Evolutionary conservation across 2,113 vertebrate species (phyloP).

Genomic region (Ornithorhynchus anatinus): DNA sequence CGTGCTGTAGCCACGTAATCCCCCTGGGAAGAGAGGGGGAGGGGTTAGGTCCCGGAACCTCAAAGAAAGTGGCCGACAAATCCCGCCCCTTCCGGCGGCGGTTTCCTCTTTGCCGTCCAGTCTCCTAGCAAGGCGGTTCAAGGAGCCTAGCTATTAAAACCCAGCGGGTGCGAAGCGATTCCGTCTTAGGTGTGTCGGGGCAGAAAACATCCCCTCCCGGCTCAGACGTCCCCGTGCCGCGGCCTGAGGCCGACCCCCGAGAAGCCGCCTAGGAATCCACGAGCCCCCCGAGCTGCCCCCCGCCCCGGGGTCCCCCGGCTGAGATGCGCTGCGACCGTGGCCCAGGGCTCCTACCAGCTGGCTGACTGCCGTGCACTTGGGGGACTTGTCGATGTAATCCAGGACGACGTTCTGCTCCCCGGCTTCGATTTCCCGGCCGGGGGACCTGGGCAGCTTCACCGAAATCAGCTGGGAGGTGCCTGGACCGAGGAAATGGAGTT

Average conservation of each 20-base stretch:
- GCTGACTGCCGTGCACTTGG: slow-evolving; percentile 74
- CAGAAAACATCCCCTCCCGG: too few relatives aligned
- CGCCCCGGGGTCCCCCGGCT: too few relatives aligned
- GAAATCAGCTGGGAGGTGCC: slow-evolving; percentile 85
- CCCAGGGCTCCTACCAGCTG: too few relatives aligned
- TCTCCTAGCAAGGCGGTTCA: neutral
- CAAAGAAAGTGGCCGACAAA: neutral
- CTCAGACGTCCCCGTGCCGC: too few relatives aligned
- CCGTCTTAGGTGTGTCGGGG: too few relatives aligned
- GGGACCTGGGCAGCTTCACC: slow-evolving; percentile 76
- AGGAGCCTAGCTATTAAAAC: too few relatives aligned
- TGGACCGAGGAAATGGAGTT: slow-evolving; percentile 58
- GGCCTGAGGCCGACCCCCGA: too few relatives aligned
- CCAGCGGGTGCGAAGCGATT: too few relatives aligned
- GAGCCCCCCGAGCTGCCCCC: too few relatives aligned
- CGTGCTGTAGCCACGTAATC: slow-evolving; percentile 84
- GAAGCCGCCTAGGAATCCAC: too few relatives aligned
- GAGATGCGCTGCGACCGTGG: too few relatives aligned
- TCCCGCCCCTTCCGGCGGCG: too few relatives aligned
- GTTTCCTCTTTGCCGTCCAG: neutral
- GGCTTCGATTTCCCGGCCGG: slow-evolving; percentile 78
- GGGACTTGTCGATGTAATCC: slow-evolving; percentile 69
- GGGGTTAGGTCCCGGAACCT: neutral
- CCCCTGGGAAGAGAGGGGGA: slow-evolving; percentile 67
- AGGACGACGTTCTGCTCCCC: slow-evolving; percentile 77